Evolutionary conservation across 92 coral and sea anemone species (phyloP).

Genomic region (Porites rus): DNA sequence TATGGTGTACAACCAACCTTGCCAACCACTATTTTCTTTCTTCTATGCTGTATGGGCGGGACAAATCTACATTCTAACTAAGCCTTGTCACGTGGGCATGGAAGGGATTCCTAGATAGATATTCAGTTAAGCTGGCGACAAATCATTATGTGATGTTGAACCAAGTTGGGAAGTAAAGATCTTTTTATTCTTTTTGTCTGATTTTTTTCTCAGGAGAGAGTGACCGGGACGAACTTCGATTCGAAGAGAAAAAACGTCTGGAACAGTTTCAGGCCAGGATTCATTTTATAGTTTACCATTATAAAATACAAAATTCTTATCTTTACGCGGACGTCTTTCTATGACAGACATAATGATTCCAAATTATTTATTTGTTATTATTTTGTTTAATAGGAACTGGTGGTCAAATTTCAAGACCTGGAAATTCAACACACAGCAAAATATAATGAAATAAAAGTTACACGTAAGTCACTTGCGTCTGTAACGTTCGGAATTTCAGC

Average conservation of each 20-base stretch:
- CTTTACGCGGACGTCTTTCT: background rate
- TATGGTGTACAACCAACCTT: too few relatives aligned
- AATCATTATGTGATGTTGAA: background rate
- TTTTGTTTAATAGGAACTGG: slow-evolving; percentile 79
- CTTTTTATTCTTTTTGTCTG: background rate
- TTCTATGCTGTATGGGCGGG: too few relatives aligned
- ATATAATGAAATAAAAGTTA: slow-evolving; percentile 77
- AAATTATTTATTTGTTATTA: background rate
- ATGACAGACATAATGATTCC: background rate
- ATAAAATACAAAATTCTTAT: background rate
- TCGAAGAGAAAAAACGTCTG: slow-evolving; percentile 82
- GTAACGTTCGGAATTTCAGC: too few relatives aligned
- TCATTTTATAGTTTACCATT: too few relatives aligned
- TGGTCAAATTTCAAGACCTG: slow-evolving; percentile 90
- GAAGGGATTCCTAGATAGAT: too few relatives aligned
- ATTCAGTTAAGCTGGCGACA: too few relatives aligned
- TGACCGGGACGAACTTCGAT: slow-evolving; percentile 92
- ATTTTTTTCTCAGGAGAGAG: slow-evolving; percentile 73
- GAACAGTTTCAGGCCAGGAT: slow-evolving; percentile 88
- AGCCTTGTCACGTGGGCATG: too few relatives aligned
- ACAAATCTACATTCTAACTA: too few relatives aligned
- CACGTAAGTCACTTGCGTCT: slow-evolving; percentile 62
- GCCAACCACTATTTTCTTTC: too few relatives aligned
- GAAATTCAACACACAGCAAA: slow-evolving; percentile 89
- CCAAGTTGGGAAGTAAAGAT: background rate